Base-by-base conservation (phyloP, 2,888 invertebrate genomes). In the Tinea semifulvella region DNA sequence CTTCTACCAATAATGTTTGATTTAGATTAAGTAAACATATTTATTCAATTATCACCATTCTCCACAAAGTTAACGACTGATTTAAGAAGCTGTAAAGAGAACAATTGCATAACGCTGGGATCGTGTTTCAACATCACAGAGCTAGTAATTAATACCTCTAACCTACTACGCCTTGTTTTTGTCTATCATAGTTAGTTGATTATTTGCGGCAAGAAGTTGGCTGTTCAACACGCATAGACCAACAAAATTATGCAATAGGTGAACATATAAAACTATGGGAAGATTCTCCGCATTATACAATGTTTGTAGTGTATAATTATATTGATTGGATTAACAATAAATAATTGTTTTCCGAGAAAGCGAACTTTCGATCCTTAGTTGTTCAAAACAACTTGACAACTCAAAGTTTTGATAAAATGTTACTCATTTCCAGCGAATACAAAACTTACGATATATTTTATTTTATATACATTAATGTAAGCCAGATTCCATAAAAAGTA, bases 141-240 rank as follows among this genome's bases (percentile, higher is more conserved):
- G 11, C 4, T 22, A 22, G 20, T 40, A 40, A 40, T 40, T 40
- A 71, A 68, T 66, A 63, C 61, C 57, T 65, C 56, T 58, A 60
- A 61, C 57, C 58, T 61, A 65, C 62, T 22, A 17, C 49, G 54
- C 54, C 55, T 59, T 55, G 56, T 64, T 69, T 69, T 70, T 69
- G 61, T 63, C 49, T 38, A 19, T 40, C 22, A 22, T 22, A 5
- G 25, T 18, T 18, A 10, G 18, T 36, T 40, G 40, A 17, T 22
- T 22, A 38, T 38, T 38, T 38, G 38, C 38, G 18, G 38, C 18
- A 22, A 17, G 36, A 16, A 18, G 17, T n/a, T 18, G 7, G 36
- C 36, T 16, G 36, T 16, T 36, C 14, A 40, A 40, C 40, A 40
- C 40, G 40, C 40, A 40, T 22, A 40, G 22, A n/a, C 40, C 4